These are phyloP conservation scores for Pterostichus niger DNA, from an alignment of 2,888 invertebrate species.

Conservation along the genomic window DNA sequence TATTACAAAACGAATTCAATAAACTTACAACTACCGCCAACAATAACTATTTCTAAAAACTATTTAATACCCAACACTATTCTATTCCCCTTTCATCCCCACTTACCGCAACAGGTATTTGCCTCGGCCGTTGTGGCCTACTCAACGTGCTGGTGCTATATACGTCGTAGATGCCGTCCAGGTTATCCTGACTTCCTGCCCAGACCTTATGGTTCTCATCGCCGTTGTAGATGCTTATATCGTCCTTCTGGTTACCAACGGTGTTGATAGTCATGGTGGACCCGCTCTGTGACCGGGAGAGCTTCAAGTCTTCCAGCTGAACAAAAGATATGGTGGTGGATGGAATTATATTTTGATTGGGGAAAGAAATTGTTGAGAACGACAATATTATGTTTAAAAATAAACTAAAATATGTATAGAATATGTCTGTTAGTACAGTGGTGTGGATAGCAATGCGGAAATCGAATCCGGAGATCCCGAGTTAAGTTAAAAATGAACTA, in stretches of 20 bases:
- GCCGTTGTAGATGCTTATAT: conserved; percentile 91
- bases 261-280: conserved; percentile 82
- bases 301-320: conserved; percentile 81
- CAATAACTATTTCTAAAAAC: too few species aligned
- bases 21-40: too few species aligned
- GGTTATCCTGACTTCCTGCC: conserved; percentile 89
- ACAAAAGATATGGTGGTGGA: background rate
- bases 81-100: too few species aligned
- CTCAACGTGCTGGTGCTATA: conserved; percentile 81
- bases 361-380: background rate
- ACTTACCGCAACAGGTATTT: conserved; percentile 88
- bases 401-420: too few species aligned
- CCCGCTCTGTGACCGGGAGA: conserved; percentile 79
- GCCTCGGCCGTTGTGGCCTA: conserved; percentile 87
- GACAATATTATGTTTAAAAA: too few species aligned
- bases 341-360: background rate
- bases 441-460: too few species aligned
- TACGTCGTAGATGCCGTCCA: conserved; percentile 86
- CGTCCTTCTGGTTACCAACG: conserved; percentile 83
- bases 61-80: too few species aligned
- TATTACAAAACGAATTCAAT: too few species aligned
- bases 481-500: too few species aligned
- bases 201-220: conserved; percentile 97
- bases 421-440: too few species aligned
- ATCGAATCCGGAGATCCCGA: too few species aligned